Conservation (phyloP, 2,797 vertebrate genomes). For the Acanthurus lineatus region DNA sequence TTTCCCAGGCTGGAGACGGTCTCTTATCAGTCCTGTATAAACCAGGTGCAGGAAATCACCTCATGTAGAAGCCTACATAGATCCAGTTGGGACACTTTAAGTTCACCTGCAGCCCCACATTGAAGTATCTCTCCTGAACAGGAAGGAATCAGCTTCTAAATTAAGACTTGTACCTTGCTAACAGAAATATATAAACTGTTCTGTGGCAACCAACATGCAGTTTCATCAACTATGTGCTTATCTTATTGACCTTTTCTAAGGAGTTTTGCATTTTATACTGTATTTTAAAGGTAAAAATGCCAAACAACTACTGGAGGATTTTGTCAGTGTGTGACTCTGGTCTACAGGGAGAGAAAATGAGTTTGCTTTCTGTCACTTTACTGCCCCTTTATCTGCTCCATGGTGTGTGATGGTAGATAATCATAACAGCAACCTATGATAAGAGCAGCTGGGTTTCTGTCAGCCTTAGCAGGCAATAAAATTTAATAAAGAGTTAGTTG, state of each 20-base stretch:
- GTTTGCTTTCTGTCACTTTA: slow-evolving; percentile 73
- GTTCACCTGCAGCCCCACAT: no score
- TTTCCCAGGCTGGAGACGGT: slow-evolving; percentile 66
- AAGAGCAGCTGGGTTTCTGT: slow-evolving; percentile 67
- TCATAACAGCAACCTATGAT: slow-evolving; percentile 64
- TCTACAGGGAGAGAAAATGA: slow-evolving; percentile 61
- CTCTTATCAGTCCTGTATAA: slow-evolving; percentile 80
- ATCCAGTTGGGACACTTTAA: not conserved
- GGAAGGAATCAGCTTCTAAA: not conserved
- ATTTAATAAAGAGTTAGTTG: slow-evolving; percentile 76
- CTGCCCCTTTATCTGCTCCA: slow-evolving; percentile 65
- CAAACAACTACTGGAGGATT: not conserved
- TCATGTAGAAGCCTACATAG: slow-evolving; percentile 11
- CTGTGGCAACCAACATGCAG: not conserved
- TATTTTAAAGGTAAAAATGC: not conserved
- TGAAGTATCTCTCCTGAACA: not conserved
- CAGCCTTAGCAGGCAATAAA: slow-evolving; percentile 71
- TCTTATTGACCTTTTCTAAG: not conserved
- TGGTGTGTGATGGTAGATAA: slow-evolving; percentile 75
- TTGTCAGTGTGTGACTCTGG: slow-evolving; percentile 4
- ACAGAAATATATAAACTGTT: not conserved
- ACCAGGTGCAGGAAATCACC: slow-evolving; percentile 74
- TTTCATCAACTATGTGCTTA: not conserved
- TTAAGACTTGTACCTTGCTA: not conserved
- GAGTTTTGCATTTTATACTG: not conserved